Conservation (phyloP, 2,113 vertebrate genomes). For the Mobula birostris region DNA sequence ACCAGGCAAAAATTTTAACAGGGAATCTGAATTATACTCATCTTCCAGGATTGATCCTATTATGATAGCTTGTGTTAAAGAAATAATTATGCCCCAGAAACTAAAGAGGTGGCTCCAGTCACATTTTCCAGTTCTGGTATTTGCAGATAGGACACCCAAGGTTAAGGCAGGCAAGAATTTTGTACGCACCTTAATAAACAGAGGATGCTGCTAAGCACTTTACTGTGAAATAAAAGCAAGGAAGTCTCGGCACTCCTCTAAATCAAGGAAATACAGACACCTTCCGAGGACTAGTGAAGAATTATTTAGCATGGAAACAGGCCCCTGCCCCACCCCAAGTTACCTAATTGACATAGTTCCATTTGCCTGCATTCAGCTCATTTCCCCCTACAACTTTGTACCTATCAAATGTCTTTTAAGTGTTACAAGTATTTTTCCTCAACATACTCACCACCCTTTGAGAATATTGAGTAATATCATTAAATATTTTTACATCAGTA, state of each 20-base stretch:
- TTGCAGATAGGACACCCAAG: not conserved
- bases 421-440: too few relatives aligned
- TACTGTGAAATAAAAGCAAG: not conserved
- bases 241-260: not conserved
- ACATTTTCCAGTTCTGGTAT: not conserved
- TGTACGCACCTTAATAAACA: not conserved
- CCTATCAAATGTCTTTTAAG: too few relatives aligned
- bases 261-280: not conserved
- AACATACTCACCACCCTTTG: too few relatives aligned
- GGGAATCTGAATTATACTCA: not conserved
- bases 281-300: too few relatives aligned
- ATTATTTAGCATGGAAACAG: too few relatives aligned
- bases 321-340: too few relatives aligned
- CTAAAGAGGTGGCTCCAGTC: not conserved
- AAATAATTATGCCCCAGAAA: not conserved
- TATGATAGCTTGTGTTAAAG: not conserved
- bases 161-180: not conserved
- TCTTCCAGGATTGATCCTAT: not conserved
- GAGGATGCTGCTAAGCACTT: not conserved
- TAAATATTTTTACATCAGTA: not conserved
- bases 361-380: too few relatives aligned
- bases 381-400: too few relatives aligned
- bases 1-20: not conserved
- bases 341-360: too few relatives aligned
- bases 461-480: not conserved